These are phyloP conservation scores for Nesidiocoris tenuis DNA, from an alignment of 2,888 invertebrate genomes.

Conservation along the genomic window DNA sequence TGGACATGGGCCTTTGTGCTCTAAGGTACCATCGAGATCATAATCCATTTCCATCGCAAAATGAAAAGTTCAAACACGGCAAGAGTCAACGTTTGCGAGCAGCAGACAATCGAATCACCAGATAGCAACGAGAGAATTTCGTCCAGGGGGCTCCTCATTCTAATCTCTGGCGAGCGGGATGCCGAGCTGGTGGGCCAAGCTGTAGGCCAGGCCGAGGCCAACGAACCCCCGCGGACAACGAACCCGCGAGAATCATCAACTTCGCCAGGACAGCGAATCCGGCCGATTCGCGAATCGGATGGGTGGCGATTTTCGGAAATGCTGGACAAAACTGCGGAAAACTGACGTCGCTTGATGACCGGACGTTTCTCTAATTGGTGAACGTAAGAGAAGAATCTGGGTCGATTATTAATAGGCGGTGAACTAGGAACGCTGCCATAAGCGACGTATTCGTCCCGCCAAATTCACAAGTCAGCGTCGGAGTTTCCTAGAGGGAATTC, in stretches of 20 bases:
- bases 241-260: conserved; percentile 37
- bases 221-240: conserved; percentile 40
- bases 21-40: no score
- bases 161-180: conserved; percentile 9
- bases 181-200: conserved; percentile 5
- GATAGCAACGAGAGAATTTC: neutral
- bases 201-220: conserved; percentile 11
- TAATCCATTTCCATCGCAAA: no score
- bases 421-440: neutral
- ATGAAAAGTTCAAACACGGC: no score
- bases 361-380: neutral
- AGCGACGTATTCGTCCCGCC: neutral
- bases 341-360: no score
- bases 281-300: neutral
- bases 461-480: neutral
- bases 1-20: no score
- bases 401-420: neutral
- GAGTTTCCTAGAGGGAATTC: no score
- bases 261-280: neutral
- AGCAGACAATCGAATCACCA: neutral
- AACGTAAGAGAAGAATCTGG: neutral
- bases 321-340: neutral
- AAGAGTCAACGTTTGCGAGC: neutral
- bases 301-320: neutral
- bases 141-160: neutral